A percentile compares a stretch with the other conserved stretches of the same genome.
These are phyloP conservation scores for Myiotriccus ornatus DNA, from an alignment of 2,797 vertebrate genomes.

Conservation along the genomic window DNA sequence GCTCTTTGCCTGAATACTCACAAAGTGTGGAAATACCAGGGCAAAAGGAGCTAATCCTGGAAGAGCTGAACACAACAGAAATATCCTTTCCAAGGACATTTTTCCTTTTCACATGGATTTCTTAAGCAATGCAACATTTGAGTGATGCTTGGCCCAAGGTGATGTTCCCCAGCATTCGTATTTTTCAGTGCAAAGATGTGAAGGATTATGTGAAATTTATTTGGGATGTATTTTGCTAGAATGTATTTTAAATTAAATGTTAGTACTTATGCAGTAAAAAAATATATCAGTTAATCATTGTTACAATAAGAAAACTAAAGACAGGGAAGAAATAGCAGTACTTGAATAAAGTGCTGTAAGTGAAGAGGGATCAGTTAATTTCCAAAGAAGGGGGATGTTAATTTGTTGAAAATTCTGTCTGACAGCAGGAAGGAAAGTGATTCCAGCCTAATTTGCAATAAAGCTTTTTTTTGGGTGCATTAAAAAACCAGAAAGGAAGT, in stretches of 20 bases:
- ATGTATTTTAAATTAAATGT: background rate
- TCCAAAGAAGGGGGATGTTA: background rate
- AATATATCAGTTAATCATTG: background rate
- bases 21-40: fast-evolving
- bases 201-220: background rate
- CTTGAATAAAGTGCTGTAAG: background rate
- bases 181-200: background rate
- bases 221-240: background rate
- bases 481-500: background rate
- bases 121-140: background rate
- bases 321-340: background rate
- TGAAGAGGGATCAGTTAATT: background rate
- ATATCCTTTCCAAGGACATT: background rate
- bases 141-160: background rate
- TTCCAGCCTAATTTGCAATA: background rate
- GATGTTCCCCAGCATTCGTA: background rate
- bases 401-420: background rate
- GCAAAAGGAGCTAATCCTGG: background rate
- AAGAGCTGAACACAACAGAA: background rate
- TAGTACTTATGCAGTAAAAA: background rate
- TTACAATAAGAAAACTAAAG: background rate
- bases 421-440: background rate
- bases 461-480: background rate
- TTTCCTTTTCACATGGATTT: background rate
- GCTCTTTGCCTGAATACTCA: background rate